Conservation (phyloP, 2,113 vertebrate genomes). For the human (Homo sapiens) region DNA sequence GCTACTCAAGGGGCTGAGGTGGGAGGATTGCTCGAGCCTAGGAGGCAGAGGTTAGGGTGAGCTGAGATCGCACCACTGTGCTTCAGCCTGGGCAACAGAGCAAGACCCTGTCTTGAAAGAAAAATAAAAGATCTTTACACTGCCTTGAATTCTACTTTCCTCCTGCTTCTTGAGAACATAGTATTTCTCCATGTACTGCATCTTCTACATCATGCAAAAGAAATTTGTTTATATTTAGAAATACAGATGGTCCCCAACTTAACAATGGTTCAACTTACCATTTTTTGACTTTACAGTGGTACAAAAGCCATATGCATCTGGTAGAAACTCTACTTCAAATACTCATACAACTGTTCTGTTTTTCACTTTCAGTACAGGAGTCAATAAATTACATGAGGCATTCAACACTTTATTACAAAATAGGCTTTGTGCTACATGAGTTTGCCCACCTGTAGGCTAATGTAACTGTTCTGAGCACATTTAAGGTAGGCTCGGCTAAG, state of each 20-base stretch:
- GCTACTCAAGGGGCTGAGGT: too few relatives aligned
- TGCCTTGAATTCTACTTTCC: background rate
- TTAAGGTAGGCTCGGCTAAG: background rate
- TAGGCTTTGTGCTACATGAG: background rate
- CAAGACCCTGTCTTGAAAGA: too few relatives aligned
- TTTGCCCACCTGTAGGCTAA: background rate
- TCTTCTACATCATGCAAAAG: background rate
- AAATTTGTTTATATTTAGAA: conserved; percentile 1
- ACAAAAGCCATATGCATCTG: background rate
- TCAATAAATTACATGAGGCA: background rate
- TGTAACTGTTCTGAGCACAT: background rate
- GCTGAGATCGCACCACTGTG: too few relatives aligned
- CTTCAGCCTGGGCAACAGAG: too few relatives aligned
- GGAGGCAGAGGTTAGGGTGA: too few relatives aligned
- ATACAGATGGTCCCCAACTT: background rate
- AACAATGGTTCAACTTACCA: background rate
- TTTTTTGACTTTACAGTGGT: background rate
- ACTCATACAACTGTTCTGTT: background rate
- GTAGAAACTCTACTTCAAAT: background rate
- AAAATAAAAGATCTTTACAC: too few relatives aligned
- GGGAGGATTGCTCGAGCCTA: too few relatives aligned
- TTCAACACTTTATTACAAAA: background rate
- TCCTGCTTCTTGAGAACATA: conserved; percentile 21
- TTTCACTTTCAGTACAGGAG: background rate
- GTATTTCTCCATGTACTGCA: background rate